Evolutionary conservation across 2,113 vertebrate genomes (phyloP).

Genomic region (Pimephales promelas): DNA sequence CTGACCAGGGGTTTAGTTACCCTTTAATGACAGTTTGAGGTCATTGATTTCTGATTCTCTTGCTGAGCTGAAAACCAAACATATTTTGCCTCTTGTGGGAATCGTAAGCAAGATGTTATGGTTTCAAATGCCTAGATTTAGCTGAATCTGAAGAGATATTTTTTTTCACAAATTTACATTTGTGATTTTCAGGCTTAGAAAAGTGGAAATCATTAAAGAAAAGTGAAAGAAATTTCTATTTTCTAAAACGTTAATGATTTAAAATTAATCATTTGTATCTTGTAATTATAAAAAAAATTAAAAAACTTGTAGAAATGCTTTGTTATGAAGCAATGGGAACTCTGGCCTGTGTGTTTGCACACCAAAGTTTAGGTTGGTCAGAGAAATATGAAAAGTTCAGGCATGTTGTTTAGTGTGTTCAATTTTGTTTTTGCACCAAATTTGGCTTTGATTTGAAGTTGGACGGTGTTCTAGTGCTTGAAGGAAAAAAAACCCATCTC

Average conservation of each 20-base stretch:
- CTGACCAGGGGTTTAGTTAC: too few relatives aligned
- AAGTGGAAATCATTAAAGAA: too few relatives aligned
- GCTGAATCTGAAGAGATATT: neutral
- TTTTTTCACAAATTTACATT: neutral
- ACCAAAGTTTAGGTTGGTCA: neutral
- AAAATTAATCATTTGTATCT: neutral
- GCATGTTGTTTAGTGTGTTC: neutral
- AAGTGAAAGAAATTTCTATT: neutral
- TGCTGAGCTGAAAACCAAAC: neutral
- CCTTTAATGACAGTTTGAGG: constrained; percentile 42
- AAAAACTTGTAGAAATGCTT: neutral
- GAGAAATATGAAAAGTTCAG: constrained; percentile 7
- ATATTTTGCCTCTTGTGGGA: neutral
- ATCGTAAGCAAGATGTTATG: neutral
- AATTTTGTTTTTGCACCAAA: neutral
- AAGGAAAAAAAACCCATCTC: neutral
- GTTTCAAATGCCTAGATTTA: neutral
- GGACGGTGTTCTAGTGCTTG: neutral
- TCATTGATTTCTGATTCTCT: constrained; percentile 44
- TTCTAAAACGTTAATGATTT: too few relatives aligned
- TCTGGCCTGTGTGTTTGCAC: neutral
- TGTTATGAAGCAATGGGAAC: neutral
- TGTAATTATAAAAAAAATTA: neutral
- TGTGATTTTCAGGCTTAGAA: neutral
- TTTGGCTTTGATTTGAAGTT: neutral